Evolutionary conservation across 2,797 vertebrate species (phyloP).

Genomic region (Sphenopsis melanotis): DNA sequence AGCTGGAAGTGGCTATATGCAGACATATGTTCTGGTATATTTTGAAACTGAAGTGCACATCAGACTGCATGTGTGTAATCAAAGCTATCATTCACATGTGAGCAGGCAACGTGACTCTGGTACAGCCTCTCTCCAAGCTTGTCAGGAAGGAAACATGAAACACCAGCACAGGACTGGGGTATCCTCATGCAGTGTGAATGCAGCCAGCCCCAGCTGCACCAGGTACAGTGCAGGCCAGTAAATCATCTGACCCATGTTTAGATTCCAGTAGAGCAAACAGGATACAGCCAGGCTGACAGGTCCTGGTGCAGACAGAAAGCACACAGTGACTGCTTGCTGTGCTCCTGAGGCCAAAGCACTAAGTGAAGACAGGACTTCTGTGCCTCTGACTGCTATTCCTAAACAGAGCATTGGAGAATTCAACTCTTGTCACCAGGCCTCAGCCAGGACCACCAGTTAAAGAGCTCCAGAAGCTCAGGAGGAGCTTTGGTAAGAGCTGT

Average conservation of each 20-base stretch:
- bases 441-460: rapidly evolving
- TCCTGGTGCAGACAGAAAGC: background rate
- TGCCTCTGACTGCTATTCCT: background rate
- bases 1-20: background rate
- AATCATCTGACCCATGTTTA: background rate
- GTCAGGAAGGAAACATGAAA: background rate
- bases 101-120: rapidly evolving
- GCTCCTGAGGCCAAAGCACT: background rate
- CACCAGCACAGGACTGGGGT: background rate
- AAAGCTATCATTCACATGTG: background rate
- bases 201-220: background rate
- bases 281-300: background rate
- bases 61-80: background rate
- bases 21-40: background rate
- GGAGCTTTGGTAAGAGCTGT: rapidly evolving
- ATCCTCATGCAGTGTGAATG: background rate
- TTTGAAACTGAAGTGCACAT: background rate
- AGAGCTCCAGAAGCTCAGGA: background rate
- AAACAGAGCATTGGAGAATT: background rate
- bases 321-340: background rate
- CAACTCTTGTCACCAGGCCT: background rate
- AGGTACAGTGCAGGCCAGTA: background rate
- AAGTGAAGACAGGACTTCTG: background rate
- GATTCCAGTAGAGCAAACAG: background rate
- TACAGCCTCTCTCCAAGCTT: background rate